Conservation (phyloP, 2,113 vertebrate genomes). For the Strigops habroptila region DNA sequence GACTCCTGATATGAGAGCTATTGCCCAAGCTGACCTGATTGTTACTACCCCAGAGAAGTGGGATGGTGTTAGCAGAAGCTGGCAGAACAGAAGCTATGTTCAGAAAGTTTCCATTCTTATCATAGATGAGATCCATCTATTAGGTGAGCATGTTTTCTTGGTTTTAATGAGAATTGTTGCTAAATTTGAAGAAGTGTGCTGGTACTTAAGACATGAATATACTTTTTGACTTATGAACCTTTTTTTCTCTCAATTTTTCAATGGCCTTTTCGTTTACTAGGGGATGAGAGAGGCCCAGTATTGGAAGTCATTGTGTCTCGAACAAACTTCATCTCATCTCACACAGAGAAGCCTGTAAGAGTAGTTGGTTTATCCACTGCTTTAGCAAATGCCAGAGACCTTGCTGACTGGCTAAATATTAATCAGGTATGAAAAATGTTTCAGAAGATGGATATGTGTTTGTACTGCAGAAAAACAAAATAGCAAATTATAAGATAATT, state of each 20-base stretch:
- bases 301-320: slow-evolving; percentile 97
- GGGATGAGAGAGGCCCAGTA: slow-evolving; percentile 96
- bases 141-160: slow-evolving; percentile 76
- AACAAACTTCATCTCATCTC: slow-evolving; percentile 98
- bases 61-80: slow-evolving; percentile 97
- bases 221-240: not conserved
- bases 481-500: not conserved
- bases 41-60: slow-evolving; percentile 98
- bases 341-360: slow-evolving; percentile 88
- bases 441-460: not conserved
- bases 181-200: not conserved
- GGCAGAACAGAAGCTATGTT: slow-evolving; percentile 97
- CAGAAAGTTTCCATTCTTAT: slow-evolving; percentile 96
- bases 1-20: slow-evolving; percentile 94
- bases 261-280: slow-evolving; percentile 64
- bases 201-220: not conserved
- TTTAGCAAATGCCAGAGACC: slow-evolving; percentile 94
- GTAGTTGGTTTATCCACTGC: slow-evolving; percentile 97
- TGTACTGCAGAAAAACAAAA: not conserved
- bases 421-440: slow-evolving; percentile 78
- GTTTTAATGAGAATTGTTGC: not conserved
- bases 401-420: slow-evolving; percentile 97
- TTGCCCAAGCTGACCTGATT: slow-evolving; percentile 93
- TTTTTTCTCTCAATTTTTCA: slow-evolving; percentile 13
- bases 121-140: slow-evolving; percentile 96